These are phyloP conservation scores for Trissolcus brochymenae DNA, from an alignment of 2,888 invertebrate genomes.

Conservation along the genomic window DNA sequence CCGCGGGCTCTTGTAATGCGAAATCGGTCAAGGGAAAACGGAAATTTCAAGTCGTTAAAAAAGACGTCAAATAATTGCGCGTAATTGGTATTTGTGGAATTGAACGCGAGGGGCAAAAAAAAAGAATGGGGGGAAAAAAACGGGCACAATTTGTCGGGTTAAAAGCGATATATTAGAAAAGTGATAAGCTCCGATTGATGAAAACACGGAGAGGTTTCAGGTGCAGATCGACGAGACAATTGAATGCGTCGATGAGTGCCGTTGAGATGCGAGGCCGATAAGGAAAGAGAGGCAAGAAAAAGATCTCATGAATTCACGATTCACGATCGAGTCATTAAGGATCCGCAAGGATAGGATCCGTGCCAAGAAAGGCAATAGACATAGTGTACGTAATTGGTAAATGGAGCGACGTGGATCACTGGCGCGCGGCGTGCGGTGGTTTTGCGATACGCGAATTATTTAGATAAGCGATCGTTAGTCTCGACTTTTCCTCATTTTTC, in stretches of 20 bases:
- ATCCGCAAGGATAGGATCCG: constrained; percentile 51
- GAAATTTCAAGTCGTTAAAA: constrained; percentile 42
- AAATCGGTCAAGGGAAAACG: constrained; percentile 7
- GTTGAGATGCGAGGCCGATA: constrained; percentile 37
- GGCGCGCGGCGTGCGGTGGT: constrained; percentile 47
- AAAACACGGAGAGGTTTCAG: constrained; percentile 16
- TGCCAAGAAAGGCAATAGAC: constrained; percentile 60
- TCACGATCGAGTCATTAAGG: constrained; percentile 62
- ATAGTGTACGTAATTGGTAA: constrained; percentile 63
- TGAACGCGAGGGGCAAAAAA: constrained; percentile 30
- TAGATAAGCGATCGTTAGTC: constrained; percentile 54
- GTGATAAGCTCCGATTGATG: constrained; percentile 31
- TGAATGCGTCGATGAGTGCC: constrained; percentile 23
- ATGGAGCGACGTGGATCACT: constrained; percentile 58
- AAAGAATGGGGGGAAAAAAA: constrained; percentile 28
- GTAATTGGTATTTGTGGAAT: constrained; percentile 47
- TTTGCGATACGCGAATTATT: constrained; percentile 51
- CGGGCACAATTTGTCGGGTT: constrained; percentile 42
- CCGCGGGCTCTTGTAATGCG: neutral
- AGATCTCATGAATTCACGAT: constrained; percentile 57
- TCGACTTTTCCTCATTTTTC: constrained; percentile 52
- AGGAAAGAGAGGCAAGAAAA: constrained; percentile 38
- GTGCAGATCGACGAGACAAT: constrained; percentile 18
- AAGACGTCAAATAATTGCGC: constrained; percentile 50
- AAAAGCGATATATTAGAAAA: constrained; percentile 27